Evolutionary conservation across 2,113 vertebrate genomes (phyloP).

Genomic region (Petroica traversi): DNA sequence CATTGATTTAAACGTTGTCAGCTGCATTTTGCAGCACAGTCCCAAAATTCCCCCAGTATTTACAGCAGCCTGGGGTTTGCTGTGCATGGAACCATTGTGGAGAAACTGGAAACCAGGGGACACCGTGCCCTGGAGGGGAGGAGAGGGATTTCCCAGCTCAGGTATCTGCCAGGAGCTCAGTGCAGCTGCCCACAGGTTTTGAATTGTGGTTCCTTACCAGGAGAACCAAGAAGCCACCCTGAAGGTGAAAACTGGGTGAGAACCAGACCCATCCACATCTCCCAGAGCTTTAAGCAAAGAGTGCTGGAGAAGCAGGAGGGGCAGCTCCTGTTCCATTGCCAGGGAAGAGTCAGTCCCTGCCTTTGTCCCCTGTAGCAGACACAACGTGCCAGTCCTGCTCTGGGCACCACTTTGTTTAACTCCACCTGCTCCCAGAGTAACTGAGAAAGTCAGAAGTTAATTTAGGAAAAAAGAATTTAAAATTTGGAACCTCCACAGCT

Average conservation of each 20-base stretch:
- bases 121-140: not conserved
- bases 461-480: not conserved
- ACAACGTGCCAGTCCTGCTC: not conserved
- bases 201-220: not conserved
- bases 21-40: not conserved
- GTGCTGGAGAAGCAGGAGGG: not conserved
- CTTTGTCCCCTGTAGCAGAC: not conserved
- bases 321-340: accelerated
- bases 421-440: not conserved
- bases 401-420: not conserved
- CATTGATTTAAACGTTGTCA: constrained; percentile 31
- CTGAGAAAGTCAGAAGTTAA: not conserved
- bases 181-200: not conserved
- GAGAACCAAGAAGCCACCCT: not conserved
- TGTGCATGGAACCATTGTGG: not conserved
- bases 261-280: not conserved
- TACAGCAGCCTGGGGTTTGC: not conserved
- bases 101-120: not conserved
- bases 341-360: accelerated
- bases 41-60: not conserved
- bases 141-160: not conserved
- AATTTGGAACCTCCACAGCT: not conserved
- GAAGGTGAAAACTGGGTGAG: not conserved
- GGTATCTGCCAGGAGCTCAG: not conserved
- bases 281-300: not conserved